Evolutionary conservation across 1,140 invertebrate species (phyloP), one percentile per base, ranked within the genome.

Genomic region (Aethina tumida): DNA sequence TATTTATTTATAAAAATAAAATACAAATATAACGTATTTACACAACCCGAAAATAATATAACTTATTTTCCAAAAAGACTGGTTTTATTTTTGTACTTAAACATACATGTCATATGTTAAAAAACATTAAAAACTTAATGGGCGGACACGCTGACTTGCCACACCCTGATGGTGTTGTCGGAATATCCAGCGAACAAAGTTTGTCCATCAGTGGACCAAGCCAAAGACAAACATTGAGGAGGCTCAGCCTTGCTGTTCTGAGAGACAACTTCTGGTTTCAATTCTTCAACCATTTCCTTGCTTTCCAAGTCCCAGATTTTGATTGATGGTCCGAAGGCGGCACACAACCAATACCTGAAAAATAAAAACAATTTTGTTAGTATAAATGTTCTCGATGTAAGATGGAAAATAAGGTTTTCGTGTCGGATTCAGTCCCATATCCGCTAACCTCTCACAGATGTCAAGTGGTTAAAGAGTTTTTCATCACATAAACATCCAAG

Each of bases 231-330:
- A 69, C 97, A 99, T 60, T 96, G 84, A 19, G 95, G 92, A 52
- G 89, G 85, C 50, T 92, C 88, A 38, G 86, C 79, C 64, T 92
- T 92, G 32, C 73, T 73, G 4, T 70, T 76, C 19, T 74, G 72
- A 1, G 30, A 40, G 18, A 94, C 82, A 51, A 97, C 84, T 60
- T 99, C 95, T 9, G 93, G 90, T 60, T 86, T 85, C 27, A 99
- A 71, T 69, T 99, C 96, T 68, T 99, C 95, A 52, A 99, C 93
- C 77, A 97, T 92, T 64, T 96, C 90, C 72, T 99, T 99, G 67
- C 89, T 93, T 73, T 99, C 96, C 60, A 99, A 74, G 76, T 99
- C 96, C 96, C 97, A 99, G 60, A 99, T 98, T 69, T 97, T 97
- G 62, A 99, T 97, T 50, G 83, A 88, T 37, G 95, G 90, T 54